Conservation (phyloP, 2,888 invertebrate species). For the Heteromurus nitidus region DNA sequence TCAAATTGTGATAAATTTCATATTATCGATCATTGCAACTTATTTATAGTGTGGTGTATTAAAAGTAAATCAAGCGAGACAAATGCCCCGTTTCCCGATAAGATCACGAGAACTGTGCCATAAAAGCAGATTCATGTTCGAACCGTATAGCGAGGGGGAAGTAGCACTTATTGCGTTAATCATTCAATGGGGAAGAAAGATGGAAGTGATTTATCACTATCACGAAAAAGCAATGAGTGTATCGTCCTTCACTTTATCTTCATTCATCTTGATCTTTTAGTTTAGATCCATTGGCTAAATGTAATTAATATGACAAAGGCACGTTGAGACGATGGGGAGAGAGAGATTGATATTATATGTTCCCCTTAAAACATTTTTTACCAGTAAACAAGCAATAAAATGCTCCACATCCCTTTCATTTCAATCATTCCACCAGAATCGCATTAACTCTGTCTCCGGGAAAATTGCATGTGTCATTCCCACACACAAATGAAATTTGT, state of each 20-base stretch:
- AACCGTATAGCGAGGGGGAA: not conserved
- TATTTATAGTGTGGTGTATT: too few species aligned
- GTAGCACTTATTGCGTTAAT: conserved; percentile 18
- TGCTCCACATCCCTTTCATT: not conserved
- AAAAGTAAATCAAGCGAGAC: too few species aligned
- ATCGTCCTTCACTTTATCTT: conserved; percentile 13
- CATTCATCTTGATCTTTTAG: conserved; percentile 31
- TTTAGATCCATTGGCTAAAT: not conserved
- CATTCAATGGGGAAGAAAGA: conserved; percentile 23
- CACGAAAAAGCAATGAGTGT: conserved; percentile 20
- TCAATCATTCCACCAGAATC: not conserved
- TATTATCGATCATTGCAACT: too few species aligned
- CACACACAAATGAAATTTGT: conserved; percentile 32
- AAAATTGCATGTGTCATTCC: conserved; percentile 31
- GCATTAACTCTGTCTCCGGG: not conserved
- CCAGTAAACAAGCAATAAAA: not conserved
- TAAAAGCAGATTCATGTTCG: conserved; percentile 17
- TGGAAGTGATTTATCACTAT: conserved; percentile 37
- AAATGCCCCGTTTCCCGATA: too few species aligned
- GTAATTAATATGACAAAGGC: conserved; percentile 19
- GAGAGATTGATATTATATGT: not conserved
- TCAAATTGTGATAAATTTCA: too few species aligned
- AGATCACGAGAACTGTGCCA: too few species aligned
- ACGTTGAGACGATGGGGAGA: not conserved
- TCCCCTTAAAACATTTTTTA: not conserved